Evolutionary conservation across 2,113 vertebrate genomes (phyloP).

Genomic region (Pelobates fuscus): DNA sequence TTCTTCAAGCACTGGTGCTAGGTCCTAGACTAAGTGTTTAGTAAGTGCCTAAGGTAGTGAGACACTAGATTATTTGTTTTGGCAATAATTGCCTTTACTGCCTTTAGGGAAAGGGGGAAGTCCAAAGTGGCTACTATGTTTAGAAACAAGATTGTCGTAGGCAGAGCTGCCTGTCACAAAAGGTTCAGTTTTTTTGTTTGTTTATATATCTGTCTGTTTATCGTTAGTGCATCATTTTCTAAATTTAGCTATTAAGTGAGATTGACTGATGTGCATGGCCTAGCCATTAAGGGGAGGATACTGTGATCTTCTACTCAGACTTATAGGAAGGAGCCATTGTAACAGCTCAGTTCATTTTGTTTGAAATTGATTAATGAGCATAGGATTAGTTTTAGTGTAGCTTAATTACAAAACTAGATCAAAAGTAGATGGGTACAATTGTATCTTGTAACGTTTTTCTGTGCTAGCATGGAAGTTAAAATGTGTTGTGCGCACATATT

Average conservation of each 20-base stretch:
- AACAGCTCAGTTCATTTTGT: constrained; percentile 27
- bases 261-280: constrained; percentile 63
- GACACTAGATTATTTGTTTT: constrained; percentile 80
- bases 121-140: constrained; percentile 76
- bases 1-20: constrained; percentile 7
- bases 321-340: constrained; percentile 49
- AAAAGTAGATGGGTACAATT: too few species aligned
- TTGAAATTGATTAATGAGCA: constrained; percentile 31
- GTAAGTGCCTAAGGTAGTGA: constrained; percentile 61
- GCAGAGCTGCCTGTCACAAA: constrained; percentile 66
- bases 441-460: too few species aligned
- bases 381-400: not conserved
- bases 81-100: constrained; percentile 73
- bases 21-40: constrained; percentile 53
- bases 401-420: too few species aligned
- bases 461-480: too few species aligned
- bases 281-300: constrained; percentile 54
- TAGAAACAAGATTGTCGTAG: constrained; percentile 77
- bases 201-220: constrained; percentile 61
- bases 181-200: constrained; percentile 66
- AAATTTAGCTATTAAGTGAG: constrained; percentile 63
- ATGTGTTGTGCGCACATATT: too few species aligned
- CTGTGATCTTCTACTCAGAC: constrained; percentile 55
- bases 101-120: constrained; percentile 63
- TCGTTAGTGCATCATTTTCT: constrained; percentile 61